Base-by-base conservation (phyloP, 2,888 invertebrate species). In the Tenthredo mesomela region DNA sequence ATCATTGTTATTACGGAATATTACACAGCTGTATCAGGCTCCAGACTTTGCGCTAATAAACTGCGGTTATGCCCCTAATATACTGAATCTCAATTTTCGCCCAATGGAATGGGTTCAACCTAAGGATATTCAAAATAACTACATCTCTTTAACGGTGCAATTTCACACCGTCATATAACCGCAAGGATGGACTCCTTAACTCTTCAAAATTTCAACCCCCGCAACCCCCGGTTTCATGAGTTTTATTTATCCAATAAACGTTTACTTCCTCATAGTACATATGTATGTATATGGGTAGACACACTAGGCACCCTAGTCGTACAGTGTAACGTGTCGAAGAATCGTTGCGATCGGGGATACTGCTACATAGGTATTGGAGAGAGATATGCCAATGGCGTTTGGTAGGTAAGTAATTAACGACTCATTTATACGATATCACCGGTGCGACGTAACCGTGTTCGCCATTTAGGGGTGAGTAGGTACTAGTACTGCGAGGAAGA, bases 1-100 rank as follows among this genome's bases (percentile, higher is more conserved):
- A 92, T 92, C 92, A 92, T 92, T 91, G 92, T 92, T 92, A 92
- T 91, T 91, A 91, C 91, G 88, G 91, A 92, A 92, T 92, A 92
- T 92, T 92, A 92, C 91, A 90, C 89, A 90, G 89, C 90, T 91
- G 91, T 91, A 92, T 92, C 91, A 92, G 90, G 89, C 85, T 88
- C 90, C 90, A 92, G 90, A 89, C 91, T 91, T 89, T 89, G 90
- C 89, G 91, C 91, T 91, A 91, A 92, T 92, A 92, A 92, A 92
- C 89, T 92, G 91, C 88, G 92, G 92, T 92, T 91, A 91, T 90
- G 89, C 89, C 89, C 89, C 90, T 91, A 90, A 91, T 92, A 92
- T 90, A 89, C 89, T 90, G 91, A 91, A 92, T 91, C 91, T 91
- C 91, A 91, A 92, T 92, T 92, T 92, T 91, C 91, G 90, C 85